Base-by-base conservation (phyloP, 2,888 invertebrate species). In the Nymphalis polychloros region DNA sequence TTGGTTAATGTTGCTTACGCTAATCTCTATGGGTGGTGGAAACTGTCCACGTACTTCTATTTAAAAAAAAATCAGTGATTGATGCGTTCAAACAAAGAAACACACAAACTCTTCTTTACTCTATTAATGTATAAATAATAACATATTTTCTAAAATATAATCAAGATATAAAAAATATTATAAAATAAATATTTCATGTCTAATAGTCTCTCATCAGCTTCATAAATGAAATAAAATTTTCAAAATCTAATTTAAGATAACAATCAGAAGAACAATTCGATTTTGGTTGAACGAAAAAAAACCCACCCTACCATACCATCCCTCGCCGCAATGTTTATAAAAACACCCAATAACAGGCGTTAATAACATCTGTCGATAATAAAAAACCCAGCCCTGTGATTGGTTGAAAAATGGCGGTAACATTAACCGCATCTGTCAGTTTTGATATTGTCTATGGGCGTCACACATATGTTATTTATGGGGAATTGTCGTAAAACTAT, bases 391-490 rank as follows among this genome's bases (percentile, higher is more conserved):
- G 60, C 68, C 75, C 77, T 81, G 76, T 81, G 77, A 88, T 88
- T 88, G 89, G 89, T 76, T 76, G 83, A 74, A 77, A 41, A 79
- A 83, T 83, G 84, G 84, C 85, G 86, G 84, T 79, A 81, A 82
- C 89, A 89, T 89, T 89, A 89, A 78, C 74, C 77, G 78, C 89
- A 89, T 88, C 89, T 89, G 89, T 89, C 88, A 86, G 80, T 23
- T 80, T 81, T 83, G 78, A 81, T 87, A 84, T 88, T 87, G 84
- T 87, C 87, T 84, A 82, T 84, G 80, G 55, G 55, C 55, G 55
- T 55, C 55, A n/a, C 27, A 53, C 31, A 31, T 55, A 55, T 55
- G 55, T 27, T 27, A 55, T 55, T 31, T 55, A 55, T 55, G 31
- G 31, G 16, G 17, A 8, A n/a, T 31, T 31, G 31, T 31, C 27